Evolutionary conservation across 2,113 vertebrate species (phyloP).

Genomic region (Cephalopholis sonnerati): DNA sequence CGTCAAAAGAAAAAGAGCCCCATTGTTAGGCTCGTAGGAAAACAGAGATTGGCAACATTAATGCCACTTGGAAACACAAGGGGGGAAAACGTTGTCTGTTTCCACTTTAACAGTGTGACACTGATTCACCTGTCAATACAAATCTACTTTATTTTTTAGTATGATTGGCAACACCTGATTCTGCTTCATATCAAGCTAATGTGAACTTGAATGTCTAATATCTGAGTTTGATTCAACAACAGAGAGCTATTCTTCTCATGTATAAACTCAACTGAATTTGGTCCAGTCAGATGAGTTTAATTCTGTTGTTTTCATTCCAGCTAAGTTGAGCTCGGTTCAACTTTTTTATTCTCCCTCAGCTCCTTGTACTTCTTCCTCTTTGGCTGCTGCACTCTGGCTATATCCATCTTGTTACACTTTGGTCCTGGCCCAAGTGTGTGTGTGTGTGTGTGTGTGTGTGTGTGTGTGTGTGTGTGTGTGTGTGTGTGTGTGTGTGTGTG

Average conservation of each 20-base stretch:
- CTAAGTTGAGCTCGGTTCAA: constrained; percentile 51
- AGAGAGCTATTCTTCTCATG: neutral
- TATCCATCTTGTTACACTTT: constrained; percentile 69
- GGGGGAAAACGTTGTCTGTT: no score
- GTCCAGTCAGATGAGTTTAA: constrained; percentile 19
- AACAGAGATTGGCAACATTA: no score
- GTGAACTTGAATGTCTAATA: neutral
- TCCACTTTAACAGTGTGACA: no score
- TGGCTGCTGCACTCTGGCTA: constrained; percentile 51
- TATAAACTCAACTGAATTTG: neutral
- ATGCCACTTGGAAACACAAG: no score
- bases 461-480: constrained; percentile 38
- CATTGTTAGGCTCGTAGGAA: no score
- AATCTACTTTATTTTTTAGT: neutral
- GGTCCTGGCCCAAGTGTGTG: constrained; percentile 60
- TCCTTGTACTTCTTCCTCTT: constrained; percentile 57
- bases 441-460: constrained; percentile 19
- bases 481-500: constrained; percentile 14
- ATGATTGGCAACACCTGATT: neutral
- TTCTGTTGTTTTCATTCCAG: constrained; percentile 52
- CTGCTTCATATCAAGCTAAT: neutral
- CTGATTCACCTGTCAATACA: neutral
- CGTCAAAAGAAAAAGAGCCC: no score
- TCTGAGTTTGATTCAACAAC: neutral
- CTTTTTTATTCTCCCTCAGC: constrained; percentile 24